Base-by-base conservation (phyloP, 2,888 invertebrate species). In the Orchestes rusci region DNA sequence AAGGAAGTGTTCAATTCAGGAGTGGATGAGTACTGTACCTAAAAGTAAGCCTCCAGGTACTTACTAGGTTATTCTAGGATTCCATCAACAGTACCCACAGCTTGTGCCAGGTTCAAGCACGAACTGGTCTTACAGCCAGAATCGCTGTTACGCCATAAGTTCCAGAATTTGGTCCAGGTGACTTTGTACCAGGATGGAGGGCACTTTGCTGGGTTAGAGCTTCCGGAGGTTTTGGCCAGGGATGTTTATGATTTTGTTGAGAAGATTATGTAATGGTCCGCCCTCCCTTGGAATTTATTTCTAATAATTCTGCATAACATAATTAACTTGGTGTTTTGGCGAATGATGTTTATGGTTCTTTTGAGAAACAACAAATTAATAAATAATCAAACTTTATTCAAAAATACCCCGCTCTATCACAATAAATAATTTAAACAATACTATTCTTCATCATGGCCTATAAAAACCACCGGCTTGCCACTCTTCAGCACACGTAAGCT, bases 51-150 rank as follows among this genome's bases (percentile, higher is more conserved):
- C 2, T 2, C 7, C 8, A 7, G 17, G 3, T 13, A 1, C 7
- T 15, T n/a, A n/a, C 8, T 34, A 18, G 16, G 42, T 40, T 45
- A 77, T 62, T 3, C 83, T 70, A 83, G 62, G 16, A 52, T 81
- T 29, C 80, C 81, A 8, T 73, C 83, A 0, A 57, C 61, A 0
- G 84, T 85, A 1, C 89, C 89, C 3, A 76, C 77, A 0, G 88
- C 79, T 38, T 84, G 86, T 57, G 82, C 87, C 0, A 73, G 75
- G 12, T 88, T 87, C 59, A 82, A 80, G 3, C 56, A 84, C 54
- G 91, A 92, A 53, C 15, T 89, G 1, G 32, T 67, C 0, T 76
- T 75, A 49, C 63, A 69, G 8, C 75, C 84, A 0, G 78, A 83
- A 54, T 42, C 45, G 1, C 23, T 54, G 1, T 17, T 58, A 4